Base-by-base conservation (phyloP, 2,888 invertebrate genomes). In the Xestia rhomboidea region DNA sequence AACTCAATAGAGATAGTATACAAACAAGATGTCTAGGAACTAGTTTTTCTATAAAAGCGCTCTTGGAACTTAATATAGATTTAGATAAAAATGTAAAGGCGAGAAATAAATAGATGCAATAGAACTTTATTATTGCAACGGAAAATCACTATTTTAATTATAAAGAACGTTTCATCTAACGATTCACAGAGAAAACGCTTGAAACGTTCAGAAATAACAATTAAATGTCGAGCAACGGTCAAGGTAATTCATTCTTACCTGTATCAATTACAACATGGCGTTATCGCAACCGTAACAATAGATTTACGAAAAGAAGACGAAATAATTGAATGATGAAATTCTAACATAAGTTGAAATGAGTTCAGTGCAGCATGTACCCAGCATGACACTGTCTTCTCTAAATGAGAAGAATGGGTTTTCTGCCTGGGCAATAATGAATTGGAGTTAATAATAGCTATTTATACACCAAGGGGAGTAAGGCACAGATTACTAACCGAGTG, bases 1-100 rank as follows among this genome's bases (percentile, higher is more conserved):
- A 8, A 21, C 6, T 46, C 21, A 68, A 24, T 41, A 34, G 10
- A 27, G 7, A 57, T 38, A 57, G 38, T 60, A 13, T 49, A 54
- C 4, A 67, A 62, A 51, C 82, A 57, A 77, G 30, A 63, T 54
- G 30, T 69, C 60, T 38, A 51, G 51, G 8, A 60, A 69, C 79
- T 38, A 30, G 60, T 78, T 79, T 67, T 83, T 57, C 44, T 67
- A 51, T 30, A 51, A 69, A 78, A 27, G 7, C 10, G 66, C 46
- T 69, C 57, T 51, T 60, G 15, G 30, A 66, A 46, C 68, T 83
- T 66, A 83, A 51, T 57, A 66, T 60, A 83, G 49, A 83, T 38
- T 21, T 24, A n/a, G 2, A 8, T 62, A 41, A 24, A 63, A 54
- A 77, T 24, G 30, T 11, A n/a, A 21, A 34, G 27, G 8, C 27